Evolutionary conservation across 1,140 invertebrate genomes (phyloP), one percentile per base, ranked within the genome.

Genomic region (Hirudo medicinalis): DNA sequence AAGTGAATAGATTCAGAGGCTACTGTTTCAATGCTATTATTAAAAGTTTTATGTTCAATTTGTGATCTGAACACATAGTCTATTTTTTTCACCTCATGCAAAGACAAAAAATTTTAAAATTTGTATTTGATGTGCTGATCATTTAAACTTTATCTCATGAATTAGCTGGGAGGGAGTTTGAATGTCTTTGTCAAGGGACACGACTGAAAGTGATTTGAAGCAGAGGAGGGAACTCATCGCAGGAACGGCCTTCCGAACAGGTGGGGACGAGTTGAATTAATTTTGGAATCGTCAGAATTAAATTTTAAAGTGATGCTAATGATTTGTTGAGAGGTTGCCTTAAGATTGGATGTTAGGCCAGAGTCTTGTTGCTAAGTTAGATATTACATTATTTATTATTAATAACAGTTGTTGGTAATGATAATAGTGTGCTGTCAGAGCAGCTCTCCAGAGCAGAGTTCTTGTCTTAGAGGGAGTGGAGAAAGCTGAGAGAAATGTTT

Each of bases 391-490:
- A 19, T n/a, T n/a, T n/a, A n/a, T 63, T 63, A 63, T 69, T 63
- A 32, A 63, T 63, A 32, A 17, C 17, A 27, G 17, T 63, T 9
- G 17, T 63, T 63, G 29, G 4, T 27, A 63, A 25, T 27, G 36
- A 36, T 67, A 25, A 25, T 25, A 90, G 88, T 90, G 90, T 82
- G 93, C 94, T 36, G 93, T 97, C 0, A 84, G 89, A 77, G 94
- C 94, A 22, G 94, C 94, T 0, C 85, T 87, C 17, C 85, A 93
- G 81, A 94, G 94, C 0, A 85, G 94, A 72, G 86, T 97, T 36
- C 84, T 98, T 17, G 84, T 97, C n/a, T 83, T 98, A 29, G 94
- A 98, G 82, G 95, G 94, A 9, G 91, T 98, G 71, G 94, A 98
- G 84, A 97, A 97, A 80, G 93, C 93, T 0, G 95, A 98, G 80